Conservation (phyloP, 2,113 vertebrate genomes). For the Neoarius graeffei region DNA sequence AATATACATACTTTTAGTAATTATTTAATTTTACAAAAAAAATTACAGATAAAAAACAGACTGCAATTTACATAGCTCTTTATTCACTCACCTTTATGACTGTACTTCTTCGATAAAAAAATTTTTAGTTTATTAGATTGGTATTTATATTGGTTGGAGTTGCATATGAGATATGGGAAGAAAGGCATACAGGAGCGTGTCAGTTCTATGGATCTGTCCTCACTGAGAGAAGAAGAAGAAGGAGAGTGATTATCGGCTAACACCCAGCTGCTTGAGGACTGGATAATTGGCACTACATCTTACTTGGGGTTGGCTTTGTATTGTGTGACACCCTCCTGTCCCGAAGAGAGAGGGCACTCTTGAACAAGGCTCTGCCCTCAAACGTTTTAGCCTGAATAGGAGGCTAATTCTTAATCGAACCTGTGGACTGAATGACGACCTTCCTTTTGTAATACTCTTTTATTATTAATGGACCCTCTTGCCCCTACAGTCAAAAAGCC, state of each 20-base stretch:
- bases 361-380: constrained; percentile 40
- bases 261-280: constrained; percentile 43
- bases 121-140: neutral
- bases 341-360: constrained; percentile 39
- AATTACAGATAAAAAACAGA: neutral
- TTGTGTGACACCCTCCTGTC: constrained; percentile 43
- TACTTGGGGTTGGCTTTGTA: constrained; percentile 44
- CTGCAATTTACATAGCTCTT: neutral
- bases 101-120: neutral
- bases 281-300: constrained; percentile 46
- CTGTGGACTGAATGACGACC: constrained; percentile 48
- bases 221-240: constrained; percentile 25
- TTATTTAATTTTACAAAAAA: neutral
- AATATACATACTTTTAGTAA: neutral
- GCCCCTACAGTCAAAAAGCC: constrained; percentile 30
- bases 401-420: constrained; percentile 51
- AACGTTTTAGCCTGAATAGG: constrained; percentile 49
- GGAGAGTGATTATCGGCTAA: constrained; percentile 44
- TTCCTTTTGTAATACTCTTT: constrained; percentile 48
- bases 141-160: neutral
- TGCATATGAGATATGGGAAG: neutral
- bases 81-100: neutral
- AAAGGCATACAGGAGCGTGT: neutral
- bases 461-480: constrained; percentile 37
- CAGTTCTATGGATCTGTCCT: constrained; percentile 18